These are phyloP conservation scores for Cotesia typhae DNA, from an alignment of 1,140 invertebrate genomes.

Conservation along the genomic window DNA sequence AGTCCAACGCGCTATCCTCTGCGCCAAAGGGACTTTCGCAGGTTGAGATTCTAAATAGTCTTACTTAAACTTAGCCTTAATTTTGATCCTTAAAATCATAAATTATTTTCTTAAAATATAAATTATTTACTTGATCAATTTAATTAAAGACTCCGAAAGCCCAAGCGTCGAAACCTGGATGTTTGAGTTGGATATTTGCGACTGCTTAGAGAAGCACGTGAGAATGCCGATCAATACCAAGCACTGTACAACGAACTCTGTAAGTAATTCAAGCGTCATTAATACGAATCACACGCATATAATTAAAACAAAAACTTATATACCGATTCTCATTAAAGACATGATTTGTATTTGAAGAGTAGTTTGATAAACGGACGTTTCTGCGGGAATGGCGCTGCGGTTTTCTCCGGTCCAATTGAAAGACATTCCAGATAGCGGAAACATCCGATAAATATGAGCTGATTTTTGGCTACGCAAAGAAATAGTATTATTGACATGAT, in stretches of 20 bases:
- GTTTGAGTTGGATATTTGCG: background rate
- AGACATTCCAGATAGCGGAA: too few species aligned
- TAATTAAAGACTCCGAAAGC: constrained; percentile 23
- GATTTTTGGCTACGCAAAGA: background rate
- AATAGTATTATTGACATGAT: background rate
- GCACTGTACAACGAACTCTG: constrained; percentile 48
- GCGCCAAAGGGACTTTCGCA: constrained; percentile 65
- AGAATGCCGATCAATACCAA: constrained; percentile 41
- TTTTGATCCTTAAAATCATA: background rate
- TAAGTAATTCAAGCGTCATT: constrained; percentile 3
- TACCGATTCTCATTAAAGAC: constrained; percentile 49
- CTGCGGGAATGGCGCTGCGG: background rate
- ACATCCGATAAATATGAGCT: background rate
- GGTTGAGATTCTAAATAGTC: background rate
- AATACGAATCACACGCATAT: background rate
- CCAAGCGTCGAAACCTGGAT: constrained; percentile 3
- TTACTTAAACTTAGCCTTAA: background rate
- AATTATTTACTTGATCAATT: constrained; percentile 23
- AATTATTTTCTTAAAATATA: background rate
- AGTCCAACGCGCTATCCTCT: constrained; percentile 70
- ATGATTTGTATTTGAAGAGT: constrained; percentile 46
- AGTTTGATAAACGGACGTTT: constrained; percentile 17
- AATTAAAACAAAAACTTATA: constrained; percentile 28
- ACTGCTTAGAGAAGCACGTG: constrained; percentile 42
- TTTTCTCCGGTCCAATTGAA: too few species aligned